These are phyloP conservation scores for Misgurnus mizolepis DNA, from an alignment of 2,113 vertebrate genomes.

Conservation along the genomic window DNA sequence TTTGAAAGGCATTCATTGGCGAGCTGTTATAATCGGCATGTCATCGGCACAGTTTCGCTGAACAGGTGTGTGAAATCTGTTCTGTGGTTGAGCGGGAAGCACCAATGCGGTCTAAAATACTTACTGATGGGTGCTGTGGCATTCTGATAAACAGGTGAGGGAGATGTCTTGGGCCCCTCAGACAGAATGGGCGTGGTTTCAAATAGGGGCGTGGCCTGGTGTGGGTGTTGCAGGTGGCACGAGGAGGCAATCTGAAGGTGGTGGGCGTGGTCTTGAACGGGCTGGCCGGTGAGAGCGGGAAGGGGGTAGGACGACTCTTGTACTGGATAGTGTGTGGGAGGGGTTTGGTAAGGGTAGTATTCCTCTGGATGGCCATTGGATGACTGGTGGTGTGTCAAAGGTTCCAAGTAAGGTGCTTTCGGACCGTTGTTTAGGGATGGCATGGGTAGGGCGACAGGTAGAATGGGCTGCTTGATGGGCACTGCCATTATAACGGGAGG, in stretches of 20 bases:
- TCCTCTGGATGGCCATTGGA: slow-evolving; percentile 73
- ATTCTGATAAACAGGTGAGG: slow-evolving; percentile 83
- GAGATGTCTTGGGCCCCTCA: slow-evolving; percentile 85
- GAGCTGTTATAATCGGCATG: background rate
- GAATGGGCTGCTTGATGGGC: slow-evolving; percentile 68
- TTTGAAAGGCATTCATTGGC: slow-evolving; percentile 6
- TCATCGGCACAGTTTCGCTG: slow-evolving; percentile 12
- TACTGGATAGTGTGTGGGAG: slow-evolving; percentile 50
- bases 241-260: slow-evolving; percentile 68
- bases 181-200: slow-evolving; percentile 79
- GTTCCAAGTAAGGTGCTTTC: slow-evolving; percentile 70
- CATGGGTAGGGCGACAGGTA: slow-evolving; percentile 75
- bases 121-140: slow-evolving; percentile 83
- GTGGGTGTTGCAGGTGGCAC: slow-evolving; percentile 74
- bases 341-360: slow-evolving; percentile 64
- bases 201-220: slow-evolving; percentile 73
- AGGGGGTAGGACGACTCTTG: slow-evolving; percentile 56
- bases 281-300: slow-evolving; percentile 63
- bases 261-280: slow-evolving; percentile 65
- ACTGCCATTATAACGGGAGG: slow-evolving; percentile 68
- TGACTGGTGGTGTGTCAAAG: slow-evolving; percentile 62
- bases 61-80: slow-evolving; percentile 22
- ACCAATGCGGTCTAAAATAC: slow-evolving; percentile 70
- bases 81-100: background rate
- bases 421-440: slow-evolving; percentile 69